Evolutionary conservation across 1,140 invertebrate genomes (phyloP).

Genomic region (Colletes latitarsis): DNA sequence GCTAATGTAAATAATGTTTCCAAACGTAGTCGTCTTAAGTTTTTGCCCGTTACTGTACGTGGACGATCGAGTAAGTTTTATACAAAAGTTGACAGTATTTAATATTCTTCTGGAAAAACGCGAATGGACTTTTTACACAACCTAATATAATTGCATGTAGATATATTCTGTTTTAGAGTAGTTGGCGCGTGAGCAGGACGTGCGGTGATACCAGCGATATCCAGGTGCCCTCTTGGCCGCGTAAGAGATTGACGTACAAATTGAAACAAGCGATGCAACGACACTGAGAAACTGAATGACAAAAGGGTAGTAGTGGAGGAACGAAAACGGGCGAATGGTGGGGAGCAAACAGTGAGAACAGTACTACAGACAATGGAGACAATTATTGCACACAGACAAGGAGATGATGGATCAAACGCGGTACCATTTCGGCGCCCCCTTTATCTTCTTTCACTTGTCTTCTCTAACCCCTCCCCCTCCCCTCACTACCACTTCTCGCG

Average conservation of each 20-base stretch:
- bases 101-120: too few species aligned
- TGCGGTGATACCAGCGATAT: constrained; percentile 25
- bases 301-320: constrained; percentile 39
- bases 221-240: constrained; percentile 13
- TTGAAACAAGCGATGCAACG: constrained; percentile 47
- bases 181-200: constrained; percentile 38
- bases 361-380: constrained; percentile 55
- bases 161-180: constrained; percentile 47
- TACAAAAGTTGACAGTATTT: too few species aligned
- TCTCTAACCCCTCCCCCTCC: not conserved
- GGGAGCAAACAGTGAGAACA: constrained; percentile 46
- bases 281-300: constrained; percentile 51
- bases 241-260: constrained; percentile 53
- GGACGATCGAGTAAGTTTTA: too few species aligned
- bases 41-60: too few species aligned
- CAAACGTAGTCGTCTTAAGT: too few species aligned
- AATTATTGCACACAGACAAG: constrained; percentile 62
- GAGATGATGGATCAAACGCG: constrained; percentile 65
- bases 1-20: too few species aligned
- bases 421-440: constrained; percentile 47
- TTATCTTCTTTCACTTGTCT: constrained; percentile 51
- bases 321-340: constrained; percentile 29
- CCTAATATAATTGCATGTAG: constrained; percentile 36
- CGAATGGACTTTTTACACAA: too few species aligned
- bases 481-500: not conserved